phyloP scores from a whole-genome alignment of 2,888 invertebrate genomes.

The Agonum fuliginosum region DNA sequence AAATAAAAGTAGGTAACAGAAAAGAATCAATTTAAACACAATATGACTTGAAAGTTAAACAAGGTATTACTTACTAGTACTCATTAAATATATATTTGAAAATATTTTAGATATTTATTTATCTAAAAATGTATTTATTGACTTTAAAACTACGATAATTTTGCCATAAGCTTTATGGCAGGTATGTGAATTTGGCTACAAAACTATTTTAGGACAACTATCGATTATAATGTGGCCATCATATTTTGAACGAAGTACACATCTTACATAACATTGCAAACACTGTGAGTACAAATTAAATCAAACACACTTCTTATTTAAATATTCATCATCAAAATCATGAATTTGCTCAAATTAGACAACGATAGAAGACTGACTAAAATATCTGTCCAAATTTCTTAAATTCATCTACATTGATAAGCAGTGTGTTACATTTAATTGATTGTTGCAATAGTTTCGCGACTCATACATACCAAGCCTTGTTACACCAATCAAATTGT shows the following conservation, averaged over 20 bases:
- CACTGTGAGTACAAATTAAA: slow-evolving; percentile 46
- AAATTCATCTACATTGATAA: slow-evolving; percentile 2
- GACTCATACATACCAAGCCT: slow-evolving; percentile 11
- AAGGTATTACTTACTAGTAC: too few relatives aligned
- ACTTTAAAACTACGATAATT: too few relatives aligned
- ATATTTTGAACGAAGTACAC: slow-evolving; percentile 36
- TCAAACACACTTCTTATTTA: slow-evolving; percentile 15
- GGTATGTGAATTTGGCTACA: not conserved
- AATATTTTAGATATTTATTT: too few relatives aligned
- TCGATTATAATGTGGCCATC: slow-evolving; percentile 13
- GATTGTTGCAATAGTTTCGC: not conserved
- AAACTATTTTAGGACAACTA: not conserved
- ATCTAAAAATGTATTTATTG: too few relatives aligned
- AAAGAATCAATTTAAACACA: too few relatives aligned
- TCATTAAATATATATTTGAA: too few relatives aligned
- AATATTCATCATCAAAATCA: slow-evolving; percentile 31
- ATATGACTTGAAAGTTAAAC: too few relatives aligned
- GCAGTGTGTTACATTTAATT: slow-evolving; percentile 14
- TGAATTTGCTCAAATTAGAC: slow-evolving; percentile 38
- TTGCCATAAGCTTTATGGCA: too few relatives aligned
- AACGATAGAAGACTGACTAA: slow-evolving; percentile 43
- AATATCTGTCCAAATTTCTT: slow-evolving; percentile 25
- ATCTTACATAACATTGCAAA: slow-evolving; percentile 33
- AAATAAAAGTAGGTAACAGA: too few relatives aligned
- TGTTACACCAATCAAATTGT: slow-evolving; percentile 32